A percentile compares a stretch with the other conserved stretches of the same genome.
These are phyloP conservation scores for Anser cygnoides DNA, from an alignment of 2,113 vertebrate genomes.

Conservation along the genomic window DNA sequence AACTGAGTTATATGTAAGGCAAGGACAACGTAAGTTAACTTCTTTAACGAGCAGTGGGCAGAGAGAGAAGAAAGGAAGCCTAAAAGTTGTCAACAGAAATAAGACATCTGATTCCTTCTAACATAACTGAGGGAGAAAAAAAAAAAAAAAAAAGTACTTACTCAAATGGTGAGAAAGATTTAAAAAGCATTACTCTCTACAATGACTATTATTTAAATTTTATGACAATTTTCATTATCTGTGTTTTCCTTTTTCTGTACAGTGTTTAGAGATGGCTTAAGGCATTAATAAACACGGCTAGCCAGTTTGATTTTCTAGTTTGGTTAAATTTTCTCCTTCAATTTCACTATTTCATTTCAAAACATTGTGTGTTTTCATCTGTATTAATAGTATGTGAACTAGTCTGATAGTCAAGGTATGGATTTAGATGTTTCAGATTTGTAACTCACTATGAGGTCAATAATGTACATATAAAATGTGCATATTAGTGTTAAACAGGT, in stretches of 20 bases:
- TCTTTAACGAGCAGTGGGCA: neutral
- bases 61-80: neutral
- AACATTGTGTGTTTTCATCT: neutral
- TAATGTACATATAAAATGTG: neutral
- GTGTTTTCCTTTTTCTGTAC: neutral
- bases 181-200: neutral
- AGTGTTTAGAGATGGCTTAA: neutral
- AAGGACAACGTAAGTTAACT: neutral
- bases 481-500: neutral
- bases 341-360: neutral
- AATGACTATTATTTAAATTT: neutral
- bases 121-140: neutral
- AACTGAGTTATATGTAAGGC: neutral
- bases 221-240: neutral
- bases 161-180: neutral
- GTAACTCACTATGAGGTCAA: neutral
- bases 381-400: neutral
- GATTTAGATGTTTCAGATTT: neutral
- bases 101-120: neutral
- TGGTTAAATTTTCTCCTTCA: neutral
- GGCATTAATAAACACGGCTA: neutral
- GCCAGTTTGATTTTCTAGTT: neutral
- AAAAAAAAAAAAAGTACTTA: neutral
- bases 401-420: neutral
- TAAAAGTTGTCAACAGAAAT: neutral